Evolutionary conservation across 2,797 vertebrate genomes (phyloP), one percentile per base, ranked within the genome.

Genomic region (Pangasius mekongensis): DNA sequence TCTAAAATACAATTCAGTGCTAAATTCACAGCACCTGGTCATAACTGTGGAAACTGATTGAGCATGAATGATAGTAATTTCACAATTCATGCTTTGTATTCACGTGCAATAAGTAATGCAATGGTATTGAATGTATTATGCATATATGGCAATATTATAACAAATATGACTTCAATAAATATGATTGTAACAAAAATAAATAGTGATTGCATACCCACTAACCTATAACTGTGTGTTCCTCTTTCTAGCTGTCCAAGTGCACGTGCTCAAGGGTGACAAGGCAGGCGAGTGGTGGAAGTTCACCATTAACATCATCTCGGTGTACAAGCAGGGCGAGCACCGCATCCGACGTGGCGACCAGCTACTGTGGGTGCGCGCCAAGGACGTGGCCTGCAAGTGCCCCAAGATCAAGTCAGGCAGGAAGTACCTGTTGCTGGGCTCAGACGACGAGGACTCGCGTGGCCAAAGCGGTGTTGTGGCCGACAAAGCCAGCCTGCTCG

Each of bases 401-500:
- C 97, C 97, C 90, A 97, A 97, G 93, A 96, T 98, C 92, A 97
- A 97, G 87, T 95, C 96, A 52, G 96, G 97, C 92, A 97, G 96
- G 94, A 97, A 97, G 89, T 98, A 98, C 92, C 94, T 98, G 90
- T 95, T 98, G 80, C 93, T 98, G 93, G 97, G 97, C 91, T 92
- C 92, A 0, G 91, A 96, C 43, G 95, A 95, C 0, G 97, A 97
- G 91, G 96, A 97, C 93, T 96, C 96, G 36, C 97, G 96, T 0
- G 97, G 97, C 91, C 97, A 97, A 93, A 97, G 96, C 0, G 97
- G 97, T 87, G 96, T 98, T 88, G 97, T 99, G 93, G 98, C 97
- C 0, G 98, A 99, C 95, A 99, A 99, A 93, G 97, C 95, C 91
- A 99, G 99, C 94, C 95, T 99, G 94, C 97, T 99, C 93, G 98